Percentiles rank a stretch among this genome's conserved stretches.
Conservation (phyloP, 2,797 vertebrate species). For the Gadopsis marmoratus region DNA sequence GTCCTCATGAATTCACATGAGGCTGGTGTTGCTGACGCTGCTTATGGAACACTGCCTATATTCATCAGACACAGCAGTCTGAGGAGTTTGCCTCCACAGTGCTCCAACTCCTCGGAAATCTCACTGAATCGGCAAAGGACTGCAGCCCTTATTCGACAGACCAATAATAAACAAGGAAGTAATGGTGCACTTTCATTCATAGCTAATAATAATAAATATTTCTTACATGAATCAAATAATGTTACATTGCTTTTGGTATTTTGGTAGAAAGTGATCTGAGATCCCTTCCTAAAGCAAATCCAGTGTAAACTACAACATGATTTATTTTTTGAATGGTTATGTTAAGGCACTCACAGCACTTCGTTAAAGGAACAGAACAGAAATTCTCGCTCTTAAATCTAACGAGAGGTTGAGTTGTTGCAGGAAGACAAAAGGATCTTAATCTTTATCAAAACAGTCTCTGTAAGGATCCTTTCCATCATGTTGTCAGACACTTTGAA, state of each 20-base stretch:
- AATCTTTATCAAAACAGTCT: too few relatives aligned
- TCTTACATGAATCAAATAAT: not conserved
- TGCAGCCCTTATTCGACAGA: constrained; percentile 3
- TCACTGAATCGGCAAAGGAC: constrained; percentile 20
- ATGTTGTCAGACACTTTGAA: too few relatives aligned
- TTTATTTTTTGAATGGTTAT: too few relatives aligned
- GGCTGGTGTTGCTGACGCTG: constrained; percentile 33
- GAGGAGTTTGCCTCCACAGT: constrained; percentile 21
- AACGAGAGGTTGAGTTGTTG: too few relatives aligned
- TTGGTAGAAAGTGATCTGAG: not conserved
- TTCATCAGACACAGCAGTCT: constrained; percentile 42
- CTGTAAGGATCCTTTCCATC: too few relatives aligned
- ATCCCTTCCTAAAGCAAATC: not conserved
- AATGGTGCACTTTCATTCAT: not conserved
- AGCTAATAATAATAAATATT: not conserved
- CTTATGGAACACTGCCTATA: constrained; percentile 38
- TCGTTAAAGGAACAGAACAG: too few relatives aligned
- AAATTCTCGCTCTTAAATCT: too few relatives aligned
- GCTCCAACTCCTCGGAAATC: constrained; percentile 12
- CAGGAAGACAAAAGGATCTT: too few relatives aligned
- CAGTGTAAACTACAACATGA: not conserved
- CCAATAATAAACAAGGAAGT: not conserved
- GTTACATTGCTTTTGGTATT: not conserved
- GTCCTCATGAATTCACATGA: constrained; percentile 75
- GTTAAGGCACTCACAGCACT: too few relatives aligned